Evolutionary conservation across 2,113 vertebrate species (phyloP).

Genomic region (Rhynchomys soricoides): DNA sequence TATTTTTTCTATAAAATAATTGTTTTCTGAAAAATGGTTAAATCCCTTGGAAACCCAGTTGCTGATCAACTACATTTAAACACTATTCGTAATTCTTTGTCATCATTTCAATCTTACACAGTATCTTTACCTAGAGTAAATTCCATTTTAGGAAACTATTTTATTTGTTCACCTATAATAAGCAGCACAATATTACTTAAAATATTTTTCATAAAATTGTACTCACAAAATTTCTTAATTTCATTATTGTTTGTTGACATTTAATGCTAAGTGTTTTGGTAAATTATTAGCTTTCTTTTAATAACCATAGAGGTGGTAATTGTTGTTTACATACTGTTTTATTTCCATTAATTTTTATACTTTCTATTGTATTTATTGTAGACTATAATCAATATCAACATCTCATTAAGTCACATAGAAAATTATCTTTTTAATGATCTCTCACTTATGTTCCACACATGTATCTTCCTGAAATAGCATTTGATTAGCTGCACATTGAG

Average conservation of each 20-base stretch:
- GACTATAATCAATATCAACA: slow-evolving; percentile 69
- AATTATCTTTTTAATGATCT: slow-evolving; percentile 69
- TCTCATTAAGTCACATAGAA: slow-evolving; percentile 69
- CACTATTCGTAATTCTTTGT: not conserved
- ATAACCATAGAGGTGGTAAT: not conserved
- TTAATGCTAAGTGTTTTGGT: not conserved
- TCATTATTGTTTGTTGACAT: not conserved
- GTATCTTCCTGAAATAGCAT: slow-evolving; percentile 69
- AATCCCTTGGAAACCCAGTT: not conserved
- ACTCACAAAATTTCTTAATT: not conserved
- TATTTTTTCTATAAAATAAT: not conserved
- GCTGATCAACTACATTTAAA: not conserved
- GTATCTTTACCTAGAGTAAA: too few relatives aligned
- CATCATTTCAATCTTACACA: not conserved
- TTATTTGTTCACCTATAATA: not conserved
- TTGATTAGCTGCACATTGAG: slow-evolving; percentile 70
- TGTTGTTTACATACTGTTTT: not conserved
- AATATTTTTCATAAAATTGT: not conserved
- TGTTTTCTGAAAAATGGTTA: not conserved
- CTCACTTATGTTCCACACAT: slow-evolving; percentile 73
- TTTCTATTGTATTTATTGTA: slow-evolving; percentile 52
- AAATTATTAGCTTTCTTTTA: not conserved
- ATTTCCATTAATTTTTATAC: not conserved
- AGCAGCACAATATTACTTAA: not conserved
- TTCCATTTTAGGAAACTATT: not conserved